Evolutionary conservation across 2,797 vertebrate species (phyloP), one percentile per base, ranked within the genome.

Genomic region (Squalus acanthias): DNA sequence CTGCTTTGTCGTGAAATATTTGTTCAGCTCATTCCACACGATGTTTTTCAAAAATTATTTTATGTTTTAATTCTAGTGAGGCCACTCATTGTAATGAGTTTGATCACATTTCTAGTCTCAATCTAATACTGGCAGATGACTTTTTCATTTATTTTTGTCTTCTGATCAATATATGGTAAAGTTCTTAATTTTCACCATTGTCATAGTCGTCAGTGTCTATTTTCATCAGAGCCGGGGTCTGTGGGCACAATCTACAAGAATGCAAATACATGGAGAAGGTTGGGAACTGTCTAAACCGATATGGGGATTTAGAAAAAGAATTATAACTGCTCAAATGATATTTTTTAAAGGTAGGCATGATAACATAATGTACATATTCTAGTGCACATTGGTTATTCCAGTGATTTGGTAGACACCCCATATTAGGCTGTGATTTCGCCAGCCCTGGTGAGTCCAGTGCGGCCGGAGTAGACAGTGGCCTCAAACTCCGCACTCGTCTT

Each of bases 41-140:
- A 60, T 95, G 26, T 6, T 74, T 95, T 29, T 95, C 3, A 69
- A 69, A 93, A 33, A 69, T 93, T 39, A 46, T 93, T 93, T 93
- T 39, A 93, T 3, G 20, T 67, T 92, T 93, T 93, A 93, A 93
- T 93, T 93, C 91, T 93, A 17, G n/a, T 69, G n/a, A 93, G 39
- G 63, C 20, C 20, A 26, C n/a, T 46, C 53, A 60, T 33, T 33
- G 13, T 33, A 33, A 13, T 12, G n/a, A 26, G 91, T 46, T 46
- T 69, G 91, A 69, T 46, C 88, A n/a, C 15, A 20, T 33, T 63
- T 63, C 13, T n/a, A n/a, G 57, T 20, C n/a, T 24, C 39, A 85
- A n/a, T 46, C 39, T 26, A 22, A 6, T 24, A 46, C n/a, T 24
- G n/a, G 1, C 10, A 39, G 65, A 69, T 93, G 39, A 46, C 9